A percentile compares a stretch with the other conserved stretches of the same genome.
These are phyloP conservation scores for Saimiri boliviensis DNA, from an alignment of 2,113 vertebrate genomes.

Conservation along the genomic window DNA sequence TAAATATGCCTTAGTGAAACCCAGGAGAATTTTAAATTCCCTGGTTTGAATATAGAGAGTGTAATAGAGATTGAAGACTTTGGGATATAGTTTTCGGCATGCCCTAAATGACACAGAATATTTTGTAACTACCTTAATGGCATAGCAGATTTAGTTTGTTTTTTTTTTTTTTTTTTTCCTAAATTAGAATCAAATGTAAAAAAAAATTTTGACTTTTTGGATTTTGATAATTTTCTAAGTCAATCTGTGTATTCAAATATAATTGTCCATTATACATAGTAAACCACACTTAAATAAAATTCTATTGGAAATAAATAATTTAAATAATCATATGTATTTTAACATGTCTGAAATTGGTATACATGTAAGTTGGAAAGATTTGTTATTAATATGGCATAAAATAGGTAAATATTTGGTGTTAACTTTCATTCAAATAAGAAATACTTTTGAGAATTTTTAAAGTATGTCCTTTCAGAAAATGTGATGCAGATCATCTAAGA, in stretches of 20 bases:
- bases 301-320: not conserved
- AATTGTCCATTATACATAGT: not conserved
- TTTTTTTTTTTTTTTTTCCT: not conserved
- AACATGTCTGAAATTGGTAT: not conserved
- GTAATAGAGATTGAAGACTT: not conserved
- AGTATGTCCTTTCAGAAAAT: not conserved
- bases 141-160: not conserved
- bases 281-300: not conserved
- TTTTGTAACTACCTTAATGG: not conserved
- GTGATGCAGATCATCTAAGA: not conserved
- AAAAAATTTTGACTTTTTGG: not conserved
- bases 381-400: not conserved
- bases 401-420: not conserved
- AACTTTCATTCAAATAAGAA: not conserved
- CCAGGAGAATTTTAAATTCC: not conserved
- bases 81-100: not conserved
- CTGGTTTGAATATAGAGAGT: rapidly evolving
- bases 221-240: not conserved
- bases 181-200: not conserved
- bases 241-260: rapidly evolving
- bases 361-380: not conserved
- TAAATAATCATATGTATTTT: not conserved
- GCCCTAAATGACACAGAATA: not conserved
- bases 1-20: not conserved
- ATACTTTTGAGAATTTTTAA: not conserved